Conservation (phyloP, 2,113 vertebrate species). For the Natator depressus region DNA sequence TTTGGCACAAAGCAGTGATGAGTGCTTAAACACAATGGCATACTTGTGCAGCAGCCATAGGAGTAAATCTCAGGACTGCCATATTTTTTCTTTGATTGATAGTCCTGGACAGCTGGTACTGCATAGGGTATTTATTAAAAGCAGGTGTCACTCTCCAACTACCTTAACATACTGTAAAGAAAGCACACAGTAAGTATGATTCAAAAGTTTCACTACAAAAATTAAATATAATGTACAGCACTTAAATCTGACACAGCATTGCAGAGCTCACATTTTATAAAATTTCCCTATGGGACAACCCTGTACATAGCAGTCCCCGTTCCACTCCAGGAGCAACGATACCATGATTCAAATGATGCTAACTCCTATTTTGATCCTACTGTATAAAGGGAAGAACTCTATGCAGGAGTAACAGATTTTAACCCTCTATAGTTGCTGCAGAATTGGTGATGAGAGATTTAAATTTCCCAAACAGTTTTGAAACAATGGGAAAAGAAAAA, state of each 20-base stretch:
- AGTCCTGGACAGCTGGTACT: neutral
- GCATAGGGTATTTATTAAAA: neutral
- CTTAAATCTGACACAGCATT: neutral
- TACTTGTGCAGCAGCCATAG: neutral
- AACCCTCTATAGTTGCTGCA: neutral
- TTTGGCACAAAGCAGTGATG: neutral
- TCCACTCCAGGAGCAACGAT: neutral
- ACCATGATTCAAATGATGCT: neutral
- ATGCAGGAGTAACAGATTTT: neutral
- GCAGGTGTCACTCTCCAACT: neutral
- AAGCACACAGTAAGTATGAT: accelerated
- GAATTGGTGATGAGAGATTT: neutral
- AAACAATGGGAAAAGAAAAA: neutral
- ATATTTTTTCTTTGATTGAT: neutral
- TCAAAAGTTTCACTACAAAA: neutral
- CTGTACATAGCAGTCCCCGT: neutral
- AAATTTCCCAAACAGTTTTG: neutral
- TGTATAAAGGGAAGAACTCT: neutral
- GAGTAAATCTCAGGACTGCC: neutral
- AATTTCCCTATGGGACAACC: neutral
- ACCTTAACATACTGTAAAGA: neutral
- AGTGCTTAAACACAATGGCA: neutral
- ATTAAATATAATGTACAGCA: neutral
- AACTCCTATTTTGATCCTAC: neutral
- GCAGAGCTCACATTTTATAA: neutral